Percentiles rank a stretch among this genome's conserved stretches.
Conservation (phyloP, 2,888 invertebrate genomes). For the Timandra comae region DNA sequence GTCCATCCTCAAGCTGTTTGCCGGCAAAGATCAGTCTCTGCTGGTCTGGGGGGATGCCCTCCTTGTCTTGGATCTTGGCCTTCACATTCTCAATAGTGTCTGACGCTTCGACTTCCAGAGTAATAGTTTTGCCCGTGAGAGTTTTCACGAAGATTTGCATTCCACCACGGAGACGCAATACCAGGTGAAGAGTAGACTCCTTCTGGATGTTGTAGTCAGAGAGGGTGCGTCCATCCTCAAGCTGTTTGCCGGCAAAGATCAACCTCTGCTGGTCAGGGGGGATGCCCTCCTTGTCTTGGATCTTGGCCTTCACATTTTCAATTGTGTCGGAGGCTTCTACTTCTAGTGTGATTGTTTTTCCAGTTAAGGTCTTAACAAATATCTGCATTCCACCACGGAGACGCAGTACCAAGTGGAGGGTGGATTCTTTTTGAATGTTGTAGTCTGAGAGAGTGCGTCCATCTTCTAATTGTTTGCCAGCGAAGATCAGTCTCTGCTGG, state of each 20-base stretch:
- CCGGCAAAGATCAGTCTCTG: constrained; percentile 52
- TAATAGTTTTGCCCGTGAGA: constrained; percentile 49
- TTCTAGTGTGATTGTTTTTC: constrained; percentile 56
- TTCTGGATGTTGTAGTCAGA: constrained; percentile 62
- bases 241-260: constrained; percentile 57
- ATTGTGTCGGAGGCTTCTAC: constrained; percentile 56
- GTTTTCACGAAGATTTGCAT: constrained; percentile 60
- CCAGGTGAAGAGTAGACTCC: constrained; percentile 54
- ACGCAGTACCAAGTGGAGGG: constrained; percentile 48
- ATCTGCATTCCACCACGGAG: constrained; percentile 59
- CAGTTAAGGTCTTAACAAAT: constrained; percentile 56
- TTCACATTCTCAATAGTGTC: constrained; percentile 56
- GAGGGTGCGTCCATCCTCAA: constrained; percentile 56
- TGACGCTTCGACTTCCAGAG: constrained; percentile 46
- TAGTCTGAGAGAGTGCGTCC: constrained; percentile 54
- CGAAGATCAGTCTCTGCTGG: constrained; percentile 53
- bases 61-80: constrained; percentile 56
- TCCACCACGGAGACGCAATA: constrained; percentile 51
- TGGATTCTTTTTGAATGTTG: constrained; percentile 57
- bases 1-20: constrained; percentile 51
- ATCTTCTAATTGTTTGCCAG: constrained; percentile 53
- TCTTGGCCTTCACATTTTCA: constrained; percentile 59
- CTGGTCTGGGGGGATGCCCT: constrained; percentile 54
- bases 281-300: constrained; percentile 59
- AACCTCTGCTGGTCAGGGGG: constrained; percentile 58